These are phyloP conservation scores for Eristalis pertinax DNA, from an alignment of 2,888 invertebrate genomes.

Conservation along the genomic window DNA sequence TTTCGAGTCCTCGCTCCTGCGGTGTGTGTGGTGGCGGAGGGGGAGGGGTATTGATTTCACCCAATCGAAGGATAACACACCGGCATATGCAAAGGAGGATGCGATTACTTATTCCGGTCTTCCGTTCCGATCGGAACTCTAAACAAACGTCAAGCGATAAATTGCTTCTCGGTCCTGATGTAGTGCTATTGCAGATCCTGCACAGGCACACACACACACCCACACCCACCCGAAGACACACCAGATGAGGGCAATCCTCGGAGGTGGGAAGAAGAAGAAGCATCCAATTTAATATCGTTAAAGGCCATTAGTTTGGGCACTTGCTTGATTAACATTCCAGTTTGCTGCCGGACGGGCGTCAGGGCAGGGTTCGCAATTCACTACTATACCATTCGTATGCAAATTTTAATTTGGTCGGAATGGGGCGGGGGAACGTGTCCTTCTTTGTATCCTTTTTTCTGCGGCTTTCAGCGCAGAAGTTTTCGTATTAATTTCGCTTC, in stretches of 20 bases:
- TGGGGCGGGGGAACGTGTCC: constrained; percentile 1
- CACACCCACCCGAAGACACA: too few species aligned
- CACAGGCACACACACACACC: too few species aligned
- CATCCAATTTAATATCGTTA: constrained; percentile 65
- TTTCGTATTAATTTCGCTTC: constrained; percentile 58
- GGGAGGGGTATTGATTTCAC: constrained; percentile 18
- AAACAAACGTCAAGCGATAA: constrained; percentile 51
- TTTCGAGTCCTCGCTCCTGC: constrained; percentile 7
- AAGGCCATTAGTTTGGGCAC: constrained; percentile 65
- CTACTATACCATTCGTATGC: constrained; percentile 53
- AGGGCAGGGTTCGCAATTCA: constrained; percentile 26
- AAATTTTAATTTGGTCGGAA: constrained; percentile 39
- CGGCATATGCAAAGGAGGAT: constrained; percentile 51
- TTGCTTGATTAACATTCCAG: constrained; percentile 65
- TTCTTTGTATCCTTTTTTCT: constrained; percentile 27
- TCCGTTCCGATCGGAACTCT: constrained; percentile 35
- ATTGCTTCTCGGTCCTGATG: constrained; percentile 47
- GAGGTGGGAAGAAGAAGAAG: neutral
- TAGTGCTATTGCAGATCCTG: constrained; percentile 12
- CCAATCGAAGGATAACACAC: neutral
- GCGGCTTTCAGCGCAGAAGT: constrained; percentile 30
- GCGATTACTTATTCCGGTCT: constrained; percentile 50
- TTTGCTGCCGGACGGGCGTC: neutral
- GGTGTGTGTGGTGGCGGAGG: too few species aligned
- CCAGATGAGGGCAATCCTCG: neutral